Conservation (phyloP, 1,140 invertebrate species). For the Leptinotarsa texana region DNA sequence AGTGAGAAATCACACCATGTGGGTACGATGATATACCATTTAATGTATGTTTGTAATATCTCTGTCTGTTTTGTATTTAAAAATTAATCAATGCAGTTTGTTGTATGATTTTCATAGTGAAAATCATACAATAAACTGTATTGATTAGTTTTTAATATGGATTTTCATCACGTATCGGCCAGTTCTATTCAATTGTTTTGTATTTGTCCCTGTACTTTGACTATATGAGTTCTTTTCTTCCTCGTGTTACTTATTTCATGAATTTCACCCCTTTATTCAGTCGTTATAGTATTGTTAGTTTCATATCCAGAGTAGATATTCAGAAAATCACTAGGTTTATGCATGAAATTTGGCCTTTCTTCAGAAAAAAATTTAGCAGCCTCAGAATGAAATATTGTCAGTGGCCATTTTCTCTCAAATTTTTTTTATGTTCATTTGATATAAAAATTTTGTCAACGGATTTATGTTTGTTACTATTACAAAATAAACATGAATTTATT, state of each 20-base stretch:
- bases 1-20: too few species aligned
- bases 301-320: neutral
- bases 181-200: neutral
- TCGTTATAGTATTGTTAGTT: neutral
- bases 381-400: neutral
- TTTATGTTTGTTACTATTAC: neutral
- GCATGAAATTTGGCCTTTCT: neutral
- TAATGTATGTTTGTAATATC: neutral
- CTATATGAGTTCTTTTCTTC: neutral
- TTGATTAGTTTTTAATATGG: too few species aligned
- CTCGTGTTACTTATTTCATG: neutral
- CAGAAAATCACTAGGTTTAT: neutral
- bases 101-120: too few species aligned
- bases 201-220: neutral
- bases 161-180: too few species aligned
- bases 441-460: neutral
- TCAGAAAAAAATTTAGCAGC: neutral
- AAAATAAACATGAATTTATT: neutral
- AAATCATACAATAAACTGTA: too few species aligned
- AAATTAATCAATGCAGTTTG: too few species aligned
- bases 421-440: neutral
- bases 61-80: neutral
- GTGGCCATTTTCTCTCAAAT: neutral
- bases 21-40: neutral
- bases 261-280: neutral